Base-by-base conservation (phyloP, 2,113 vertebrate genomes). In the Clupea harengus region DNA sequence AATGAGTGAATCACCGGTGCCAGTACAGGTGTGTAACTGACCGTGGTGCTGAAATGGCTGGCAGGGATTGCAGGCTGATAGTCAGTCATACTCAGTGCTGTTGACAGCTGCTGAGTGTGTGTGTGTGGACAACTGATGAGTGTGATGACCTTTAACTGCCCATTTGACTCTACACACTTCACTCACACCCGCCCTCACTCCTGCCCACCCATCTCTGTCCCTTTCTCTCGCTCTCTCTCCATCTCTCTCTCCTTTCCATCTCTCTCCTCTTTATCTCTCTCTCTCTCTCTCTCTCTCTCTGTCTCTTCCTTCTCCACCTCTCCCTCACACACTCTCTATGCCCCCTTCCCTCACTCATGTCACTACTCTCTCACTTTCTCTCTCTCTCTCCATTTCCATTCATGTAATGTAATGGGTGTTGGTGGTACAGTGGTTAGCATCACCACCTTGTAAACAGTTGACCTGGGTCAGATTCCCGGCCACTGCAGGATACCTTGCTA, bases 151-250 rank as follows among this genome's bases (percentile, higher is more conserved):
- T 54, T 54, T 54, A 54, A 18, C 52, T 54, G 52, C 52, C 39
- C 52, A 54, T 54, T 54, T 54, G 13, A 4, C 52, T 17, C 15
- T 15, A 54, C 13, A 2, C 52, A 13, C 52, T 18, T 54, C 52
- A 54, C 15, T 18, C 15, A 4, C 3, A 3, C 50, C 10, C 50
- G 13, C 50, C 10, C 10, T 52, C 50, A 52, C 50, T 17, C 50
- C 50, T 54, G 52, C 52, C 52, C 13, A 18, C 52, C 1, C 52
- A 4, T 13, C 47, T 49, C 47, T 32, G 81, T 82, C 60, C 81
- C 78, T 81, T 64, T 83, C 83, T 39, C 82, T 49, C 81, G 1
- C 13, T 86, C 72, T 7, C 47, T 82, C 50, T 84, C 46, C 83
- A 87, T 84, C 84, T 75, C 82, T 83, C 78, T 81, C 86, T 86